Conservation (phyloP, 1,140 invertebrate species). For the Chrysomallon squamiferum region DNA sequence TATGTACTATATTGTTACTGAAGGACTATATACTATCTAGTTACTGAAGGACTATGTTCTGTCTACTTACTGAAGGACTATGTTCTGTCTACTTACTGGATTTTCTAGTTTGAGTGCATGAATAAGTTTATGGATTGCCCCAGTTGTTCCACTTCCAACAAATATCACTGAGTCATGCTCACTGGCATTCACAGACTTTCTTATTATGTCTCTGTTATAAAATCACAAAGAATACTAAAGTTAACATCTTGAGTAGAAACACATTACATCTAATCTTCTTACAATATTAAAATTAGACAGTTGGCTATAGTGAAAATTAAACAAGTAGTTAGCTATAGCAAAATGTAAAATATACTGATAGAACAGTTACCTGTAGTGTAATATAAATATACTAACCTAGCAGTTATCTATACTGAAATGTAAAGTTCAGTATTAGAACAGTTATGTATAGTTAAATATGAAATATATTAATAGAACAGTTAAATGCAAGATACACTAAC, state of each 20-base stretch:
- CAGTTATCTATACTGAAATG: not conserved
- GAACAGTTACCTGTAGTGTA: not conserved
- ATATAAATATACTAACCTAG: not conserved
- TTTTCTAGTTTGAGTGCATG: slow-evolving; percentile 70
- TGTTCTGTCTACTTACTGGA: slow-evolving; percentile 47
- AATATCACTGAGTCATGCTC: slow-evolving; percentile 86
- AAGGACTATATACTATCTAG: too few species aligned
- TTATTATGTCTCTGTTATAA: slow-evolving; percentile 77
- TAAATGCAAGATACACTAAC: too few species aligned
- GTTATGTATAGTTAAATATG: too few species aligned
- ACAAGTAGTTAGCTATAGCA: too few species aligned
- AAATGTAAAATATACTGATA: not conserved
- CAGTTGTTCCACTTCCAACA: slow-evolving; percentile 77
- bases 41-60: too few species aligned
- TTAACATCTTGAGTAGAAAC: not conserved
- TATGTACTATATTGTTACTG: too few species aligned
- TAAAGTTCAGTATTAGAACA: not conserved
- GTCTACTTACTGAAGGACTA: too few species aligned
- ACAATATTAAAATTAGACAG: too few species aligned
- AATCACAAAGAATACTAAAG: not conserved
- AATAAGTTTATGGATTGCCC: slow-evolving; percentile 76
- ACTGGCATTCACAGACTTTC: slow-evolving; percentile 79
- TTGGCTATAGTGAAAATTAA: too few species aligned
- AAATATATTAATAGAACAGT: too few species aligned
- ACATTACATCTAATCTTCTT: not conserved